phyloP scores from a whole-genome alignment of 2,113 vertebrate genomes.

The Aptenodytes patagonicus region DNA sequence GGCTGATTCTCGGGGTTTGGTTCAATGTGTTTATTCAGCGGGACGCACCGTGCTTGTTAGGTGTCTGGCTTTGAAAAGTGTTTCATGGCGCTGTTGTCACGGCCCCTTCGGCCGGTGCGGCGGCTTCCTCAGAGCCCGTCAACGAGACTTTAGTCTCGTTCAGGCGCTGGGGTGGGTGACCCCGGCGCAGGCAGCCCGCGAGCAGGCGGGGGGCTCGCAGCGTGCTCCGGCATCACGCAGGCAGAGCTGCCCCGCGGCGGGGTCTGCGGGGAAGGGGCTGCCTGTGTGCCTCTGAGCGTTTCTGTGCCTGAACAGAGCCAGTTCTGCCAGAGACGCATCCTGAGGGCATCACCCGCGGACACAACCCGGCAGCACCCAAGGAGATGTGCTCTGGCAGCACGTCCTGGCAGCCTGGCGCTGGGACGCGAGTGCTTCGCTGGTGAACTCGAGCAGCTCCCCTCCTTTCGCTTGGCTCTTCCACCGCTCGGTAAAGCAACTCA shows the following conservation, averaged over 20 bases:
- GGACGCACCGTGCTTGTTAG: rapidly evolving
- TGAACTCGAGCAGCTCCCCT: neutral
- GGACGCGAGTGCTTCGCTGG: rapidly evolving
- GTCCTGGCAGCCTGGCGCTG: neutral
- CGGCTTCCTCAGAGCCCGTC: rapidly evolving
- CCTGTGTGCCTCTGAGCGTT: neutral
- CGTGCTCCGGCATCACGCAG: rapidly evolving
- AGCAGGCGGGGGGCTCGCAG: neutral
- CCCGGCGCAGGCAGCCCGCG: rapidly evolving
- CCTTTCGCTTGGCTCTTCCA: rapidly evolving
- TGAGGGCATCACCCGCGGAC: neutral
- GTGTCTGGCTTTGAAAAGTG: neutral
- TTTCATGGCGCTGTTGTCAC: rapidly evolving
- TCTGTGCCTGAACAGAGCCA: neutral
- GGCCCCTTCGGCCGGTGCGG: rapidly evolving
- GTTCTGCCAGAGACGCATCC: neutral
- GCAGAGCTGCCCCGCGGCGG: rapidly evolving
- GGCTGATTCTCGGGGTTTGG: neutral
- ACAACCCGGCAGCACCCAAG: neutral
- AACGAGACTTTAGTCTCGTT: neutral
- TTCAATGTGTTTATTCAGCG: rapidly evolving
- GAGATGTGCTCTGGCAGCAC: neutral
- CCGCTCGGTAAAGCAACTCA: neutral
- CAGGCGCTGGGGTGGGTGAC: rapidly evolving
- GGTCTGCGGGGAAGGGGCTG: neutral